These are phyloP conservation scores for Schizopygopsis pylzovi DNA, from an alignment of 2,797 vertebrate species.

Conservation along the genomic window DNA sequence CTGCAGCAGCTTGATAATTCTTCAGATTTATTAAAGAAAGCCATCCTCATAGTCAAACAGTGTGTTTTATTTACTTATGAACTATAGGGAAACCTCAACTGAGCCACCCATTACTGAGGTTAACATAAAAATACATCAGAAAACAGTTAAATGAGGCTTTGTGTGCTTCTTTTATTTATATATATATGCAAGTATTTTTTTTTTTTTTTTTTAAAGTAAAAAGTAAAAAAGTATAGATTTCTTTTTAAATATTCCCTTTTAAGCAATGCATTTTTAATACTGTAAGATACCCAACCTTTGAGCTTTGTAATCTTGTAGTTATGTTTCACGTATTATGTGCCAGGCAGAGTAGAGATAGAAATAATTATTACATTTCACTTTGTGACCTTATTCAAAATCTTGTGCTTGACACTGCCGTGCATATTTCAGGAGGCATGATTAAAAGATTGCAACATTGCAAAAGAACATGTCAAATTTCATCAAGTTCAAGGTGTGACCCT, in stretches of 20 bases:
- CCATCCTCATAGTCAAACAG: not conserved
- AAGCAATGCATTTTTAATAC: not conserved
- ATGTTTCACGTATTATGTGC: not conserved
- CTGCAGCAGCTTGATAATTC: not conserved
- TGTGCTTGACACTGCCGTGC: constrained; percentile 44
- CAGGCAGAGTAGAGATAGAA: not conserved
- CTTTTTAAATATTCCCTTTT: not conserved
- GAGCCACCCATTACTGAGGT: not conserved
- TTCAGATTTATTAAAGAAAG: not conserved
- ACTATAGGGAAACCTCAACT: not conserved
- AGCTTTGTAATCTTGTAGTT: not conserved
- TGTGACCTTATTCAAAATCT: constrained; percentile 43
- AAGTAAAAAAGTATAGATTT: no score
- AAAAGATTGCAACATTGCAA: constrained; percentile 58
- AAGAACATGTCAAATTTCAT: constrained; percentile 62
- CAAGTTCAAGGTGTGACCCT: constrained; percentile 46
- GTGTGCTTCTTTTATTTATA: no score
- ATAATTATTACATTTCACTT: constrained; percentile 21
- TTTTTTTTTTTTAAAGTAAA: no score
- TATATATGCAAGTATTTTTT: no score
- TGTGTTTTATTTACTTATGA: not conserved
- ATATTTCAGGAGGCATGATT: constrained; percentile 58
- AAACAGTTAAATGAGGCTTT: not conserved
- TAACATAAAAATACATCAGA: not conserved
- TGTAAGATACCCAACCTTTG: not conserved